These are phyloP conservation scores for Vanessa tameamea DNA, from an alignment of 1,140 invertebrate species.

Conservation along the genomic window DNA sequence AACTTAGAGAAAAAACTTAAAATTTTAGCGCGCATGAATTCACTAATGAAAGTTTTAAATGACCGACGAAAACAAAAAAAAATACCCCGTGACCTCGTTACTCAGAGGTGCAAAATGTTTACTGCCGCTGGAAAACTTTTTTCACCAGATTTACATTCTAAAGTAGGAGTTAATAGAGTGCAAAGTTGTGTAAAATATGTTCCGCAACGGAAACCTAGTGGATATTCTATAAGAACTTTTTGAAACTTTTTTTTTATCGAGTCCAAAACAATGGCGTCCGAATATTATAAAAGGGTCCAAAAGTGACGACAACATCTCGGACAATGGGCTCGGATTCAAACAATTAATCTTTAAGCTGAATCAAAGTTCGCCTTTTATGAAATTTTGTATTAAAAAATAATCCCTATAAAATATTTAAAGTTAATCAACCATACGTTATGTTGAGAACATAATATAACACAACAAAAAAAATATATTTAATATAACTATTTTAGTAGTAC, in stretches of 20 bases:
- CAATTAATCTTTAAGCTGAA: constrained; percentile 67
- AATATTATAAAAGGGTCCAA: constrained; percentile 67
- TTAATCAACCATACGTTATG: neutral
- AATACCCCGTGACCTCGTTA: constrained; percentile 70
- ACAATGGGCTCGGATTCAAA: constrained; percentile 65
- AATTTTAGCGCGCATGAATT: constrained; percentile 58
- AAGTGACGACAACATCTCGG: constrained; percentile 57
- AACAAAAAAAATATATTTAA: too few relatives aligned
- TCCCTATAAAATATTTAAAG: neutral
- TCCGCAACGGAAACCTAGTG: constrained; percentile 10
- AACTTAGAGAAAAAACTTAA: constrained; percentile 55
- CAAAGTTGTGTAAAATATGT: constrained; percentile 32
- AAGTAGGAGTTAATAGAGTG: constrained; percentile 38
- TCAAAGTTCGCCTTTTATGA: constrained; percentile 23
- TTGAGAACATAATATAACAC: neutral
- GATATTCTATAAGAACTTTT: constrained; percentile 56
- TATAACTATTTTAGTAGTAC: too few relatives aligned
- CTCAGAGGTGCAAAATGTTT: constrained; percentile 54
- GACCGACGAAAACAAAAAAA: constrained; percentile 69
- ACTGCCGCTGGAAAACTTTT: constrained; percentile 44
- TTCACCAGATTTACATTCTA: constrained; percentile 32
- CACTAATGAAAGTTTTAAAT: constrained; percentile 78
- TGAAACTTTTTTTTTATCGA: constrained; percentile 66
- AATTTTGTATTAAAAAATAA: constrained; percentile 40
- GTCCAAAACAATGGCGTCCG: constrained; percentile 68